phyloP scores from a whole-genome alignment of 2,797 vertebrate genomes.

The Oryzias dopingdopingensis region DNA sequence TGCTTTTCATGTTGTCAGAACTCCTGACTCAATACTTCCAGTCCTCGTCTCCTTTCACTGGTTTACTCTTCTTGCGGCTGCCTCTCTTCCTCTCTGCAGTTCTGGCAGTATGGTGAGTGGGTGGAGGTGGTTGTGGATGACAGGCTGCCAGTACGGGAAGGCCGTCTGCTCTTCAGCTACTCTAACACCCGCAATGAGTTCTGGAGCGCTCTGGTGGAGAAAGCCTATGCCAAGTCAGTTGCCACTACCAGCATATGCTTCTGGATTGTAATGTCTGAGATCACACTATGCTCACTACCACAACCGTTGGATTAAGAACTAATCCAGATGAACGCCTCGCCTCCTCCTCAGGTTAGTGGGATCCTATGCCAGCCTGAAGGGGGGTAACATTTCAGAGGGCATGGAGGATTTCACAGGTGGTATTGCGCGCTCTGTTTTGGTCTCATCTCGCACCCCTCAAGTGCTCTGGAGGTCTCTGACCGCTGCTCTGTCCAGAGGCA shows the following conservation, averaged over 20 bases:
- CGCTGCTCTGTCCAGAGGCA: slow-evolving; percentile 68
- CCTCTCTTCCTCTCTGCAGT: slow-evolving; percentile 59
- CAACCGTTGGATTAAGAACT: slow-evolving; percentile 10
- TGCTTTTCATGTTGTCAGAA: slow-evolving; percentile 2
- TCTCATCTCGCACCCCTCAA: slow-evolving; percentile 63
- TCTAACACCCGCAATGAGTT: slow-evolving; percentile 79
- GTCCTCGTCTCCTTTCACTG: slow-evolving; percentile 10
- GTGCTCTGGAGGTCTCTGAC: slow-evolving; percentile 76
- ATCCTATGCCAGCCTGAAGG: slow-evolving; percentile 78
- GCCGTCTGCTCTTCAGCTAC: slow-evolving; percentile 83
- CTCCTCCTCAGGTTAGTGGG: slow-evolving; percentile 71
- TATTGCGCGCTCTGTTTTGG: slow-evolving; percentile 69
- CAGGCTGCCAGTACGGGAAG: slow-evolving; percentile 77
- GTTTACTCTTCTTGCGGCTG: not conserved
- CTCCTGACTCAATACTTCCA: slow-evolving; percentile 25
- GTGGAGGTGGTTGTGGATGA: slow-evolving; percentile 86
- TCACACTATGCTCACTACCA: slow-evolving; percentile 31
- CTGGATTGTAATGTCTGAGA: slow-evolving; percentile 58
- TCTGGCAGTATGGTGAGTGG: slow-evolving; percentile 88
- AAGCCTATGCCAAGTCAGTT: slow-evolving; percentile 86
- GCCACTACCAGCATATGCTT: slow-evolving; percentile 69
- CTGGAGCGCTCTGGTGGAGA: slow-evolving; percentile 85
- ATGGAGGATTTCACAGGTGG: slow-evolving; percentile 86
- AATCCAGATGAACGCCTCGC: slow-evolving; percentile 11
- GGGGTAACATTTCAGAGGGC: slow-evolving; percentile 81